phyloP scores from a whole-genome alignment of 2,113 vertebrate species.

The Microtus oregoni region DNA sequence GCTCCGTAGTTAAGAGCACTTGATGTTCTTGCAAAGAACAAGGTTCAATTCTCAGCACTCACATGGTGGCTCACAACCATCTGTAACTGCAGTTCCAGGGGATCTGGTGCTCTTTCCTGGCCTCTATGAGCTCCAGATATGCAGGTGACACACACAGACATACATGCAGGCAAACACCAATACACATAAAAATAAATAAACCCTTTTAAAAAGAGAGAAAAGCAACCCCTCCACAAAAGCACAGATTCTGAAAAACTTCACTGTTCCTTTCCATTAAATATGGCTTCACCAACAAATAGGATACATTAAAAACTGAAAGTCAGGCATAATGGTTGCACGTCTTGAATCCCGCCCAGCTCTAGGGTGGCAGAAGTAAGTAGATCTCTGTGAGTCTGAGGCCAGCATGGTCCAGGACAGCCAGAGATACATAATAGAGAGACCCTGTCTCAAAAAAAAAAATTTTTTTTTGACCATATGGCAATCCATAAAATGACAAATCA shows the following conservation, averaged over 20 bases:
- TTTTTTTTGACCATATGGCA: neutral
- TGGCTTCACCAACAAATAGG: conserved; percentile 44
- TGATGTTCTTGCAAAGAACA: neutral
- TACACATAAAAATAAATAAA: neutral
- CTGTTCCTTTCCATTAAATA: conserved; percentile 1
- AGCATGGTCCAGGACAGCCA: neutral
- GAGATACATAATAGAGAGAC: neutral
- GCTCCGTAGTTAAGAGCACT: neutral
- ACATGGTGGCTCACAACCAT: neutral
- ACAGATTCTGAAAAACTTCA: conserved; percentile 47
- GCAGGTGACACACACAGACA: neutral
- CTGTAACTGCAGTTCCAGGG: neutral
- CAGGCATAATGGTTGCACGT: neutral
- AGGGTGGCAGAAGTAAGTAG: neutral
- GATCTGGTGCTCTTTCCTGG: neutral
- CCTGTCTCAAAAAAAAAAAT: neutral
- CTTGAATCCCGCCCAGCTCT: neutral
- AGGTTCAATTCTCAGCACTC: neutral
- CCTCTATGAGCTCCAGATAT: neutral
- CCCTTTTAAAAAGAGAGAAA: neutral
- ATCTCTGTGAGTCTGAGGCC: neutral
- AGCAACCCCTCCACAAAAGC: neutral
- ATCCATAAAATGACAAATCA: neutral
- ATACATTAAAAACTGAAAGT: neutral
- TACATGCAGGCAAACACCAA: neutral